phyloP scores from a whole-genome alignment of 2,113 vertebrate species.

The Nothobranchius furzeri region DNA sequence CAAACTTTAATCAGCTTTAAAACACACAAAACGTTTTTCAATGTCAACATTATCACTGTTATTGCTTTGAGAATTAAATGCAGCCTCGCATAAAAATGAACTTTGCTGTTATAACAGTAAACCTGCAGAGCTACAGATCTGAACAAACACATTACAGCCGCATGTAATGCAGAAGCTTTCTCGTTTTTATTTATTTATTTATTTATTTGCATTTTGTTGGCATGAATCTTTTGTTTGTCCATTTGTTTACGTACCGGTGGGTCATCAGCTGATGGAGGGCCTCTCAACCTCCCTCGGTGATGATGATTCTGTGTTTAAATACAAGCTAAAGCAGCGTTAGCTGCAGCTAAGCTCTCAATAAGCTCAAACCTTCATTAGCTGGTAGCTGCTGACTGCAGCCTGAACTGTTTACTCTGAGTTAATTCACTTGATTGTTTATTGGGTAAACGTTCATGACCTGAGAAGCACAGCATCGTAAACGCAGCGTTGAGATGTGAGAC shows the following conservation, averaged over 20 bases:
- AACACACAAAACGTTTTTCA: neutral
- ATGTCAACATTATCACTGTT: too few species aligned
- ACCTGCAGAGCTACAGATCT: too few species aligned
- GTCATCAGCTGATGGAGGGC: neutral
- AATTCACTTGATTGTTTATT: constrained; percentile 1
- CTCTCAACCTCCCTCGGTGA: neutral
- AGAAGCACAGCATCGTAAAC: neutral
- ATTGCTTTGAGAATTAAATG: too few species aligned
- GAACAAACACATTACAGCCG: too few species aligned
- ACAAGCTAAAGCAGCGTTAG: neutral
- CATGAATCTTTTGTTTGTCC: neutral
- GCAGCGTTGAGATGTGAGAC: neutral
- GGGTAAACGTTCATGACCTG: neutral
- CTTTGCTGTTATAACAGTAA: too few species aligned
- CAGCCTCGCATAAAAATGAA: too few species aligned
- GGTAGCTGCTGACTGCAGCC: neutral
- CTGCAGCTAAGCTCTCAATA: neutral
- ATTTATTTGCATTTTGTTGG: too few species aligned
- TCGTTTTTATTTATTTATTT: too few species aligned
- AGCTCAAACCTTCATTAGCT: neutral
- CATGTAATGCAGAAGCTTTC: too few species aligned
- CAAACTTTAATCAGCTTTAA: neutral
- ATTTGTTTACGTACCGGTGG: too few species aligned
- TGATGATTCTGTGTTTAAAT: neutral
- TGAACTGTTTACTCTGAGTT: neutral